A percentile compares a stretch with the other conserved stretches of the same genome.
phyloP scores from a whole-genome alignment of 2,113 vertebrate genomes.

The Oreocharis arfaki region DNA sequence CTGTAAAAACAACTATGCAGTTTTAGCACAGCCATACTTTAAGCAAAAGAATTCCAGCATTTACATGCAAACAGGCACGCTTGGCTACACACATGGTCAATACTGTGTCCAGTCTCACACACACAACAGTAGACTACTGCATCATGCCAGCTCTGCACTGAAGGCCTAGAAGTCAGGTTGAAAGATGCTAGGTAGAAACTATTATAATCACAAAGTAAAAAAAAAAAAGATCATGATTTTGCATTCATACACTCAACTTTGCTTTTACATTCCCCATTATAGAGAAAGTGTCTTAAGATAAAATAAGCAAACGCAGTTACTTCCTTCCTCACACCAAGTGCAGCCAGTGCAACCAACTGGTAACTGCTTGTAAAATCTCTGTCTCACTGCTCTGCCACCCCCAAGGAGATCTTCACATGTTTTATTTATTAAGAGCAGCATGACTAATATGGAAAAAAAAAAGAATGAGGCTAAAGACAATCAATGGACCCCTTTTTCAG shows the following conservation, averaged over 20 bases:
- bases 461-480: not conserved
- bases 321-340: not conserved
- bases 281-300: not conserved
- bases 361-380: not conserved
- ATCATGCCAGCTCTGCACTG: not conserved
- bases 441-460: not conserved
- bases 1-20: not conserved
- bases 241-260: not conserved
- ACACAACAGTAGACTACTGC: not conserved
- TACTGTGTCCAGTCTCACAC: not conserved
- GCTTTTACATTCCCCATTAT: not conserved
- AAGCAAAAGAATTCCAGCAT: not conserved
- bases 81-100: not conserved
- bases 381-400: not conserved
- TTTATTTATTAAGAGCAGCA: not conserved
- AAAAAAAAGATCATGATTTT: accelerated
- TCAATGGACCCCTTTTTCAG: not conserved
- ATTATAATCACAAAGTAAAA: not conserved
- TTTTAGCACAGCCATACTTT: not conserved
- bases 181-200: not conserved
- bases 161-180: not conserved
- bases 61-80: not conserved
- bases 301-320: not conserved
- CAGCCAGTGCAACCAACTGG: not conserved
- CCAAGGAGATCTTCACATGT: not conserved